Evolutionary conservation across 1,140 invertebrate genomes (phyloP), one percentile per base, ranked within the genome.

Genomic region (Littorina saxatilis): DNA sequence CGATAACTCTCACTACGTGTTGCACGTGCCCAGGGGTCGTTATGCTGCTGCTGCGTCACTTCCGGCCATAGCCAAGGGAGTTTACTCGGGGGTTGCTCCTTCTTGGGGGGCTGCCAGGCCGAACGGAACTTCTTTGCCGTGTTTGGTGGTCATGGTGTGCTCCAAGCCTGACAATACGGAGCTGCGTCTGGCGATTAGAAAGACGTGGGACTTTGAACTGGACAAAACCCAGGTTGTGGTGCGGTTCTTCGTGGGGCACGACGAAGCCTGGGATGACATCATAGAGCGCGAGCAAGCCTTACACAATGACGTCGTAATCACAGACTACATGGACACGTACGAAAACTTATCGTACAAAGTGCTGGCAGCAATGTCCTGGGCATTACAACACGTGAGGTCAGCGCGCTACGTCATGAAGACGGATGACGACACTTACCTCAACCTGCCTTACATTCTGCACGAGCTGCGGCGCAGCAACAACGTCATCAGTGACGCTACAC

Each of bases 311-410:
- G 93, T 97, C 79, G 94, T 97, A 43, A 96, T 96, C 92, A 96
- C 96, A 23, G 95, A 94, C 84, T 97, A 97, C 90, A 81, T 94
- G 17, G 96, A 98, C 92, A 93, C 94, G 27, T 97, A 97, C 89
- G 94, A 94, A 82, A 97, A 97, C 91, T 94, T 98, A 91, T 97
- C 96, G 1, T 96, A 96, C 87, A 98, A 98, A 91, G 96, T 96
- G 91, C 94, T 96, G 7, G 96, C 96, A 94, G 95, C 95, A 5
- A 93, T 97, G 32, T 96, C 96, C 89, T 97, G 96, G 95, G 94
- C 95, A 66, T 93, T 94, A 13, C 94, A 95, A 88, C 94, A 95
- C 91, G 94, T 92, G 88, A 84, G 84, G 80, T 92, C 94, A 83
- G 96, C 95, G 1, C 83, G 79, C 77, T 92, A 88, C 81, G 82